Base-by-base conservation (phyloP, 2,797 vertebrate species). In the Anabas testudineus region DNA sequence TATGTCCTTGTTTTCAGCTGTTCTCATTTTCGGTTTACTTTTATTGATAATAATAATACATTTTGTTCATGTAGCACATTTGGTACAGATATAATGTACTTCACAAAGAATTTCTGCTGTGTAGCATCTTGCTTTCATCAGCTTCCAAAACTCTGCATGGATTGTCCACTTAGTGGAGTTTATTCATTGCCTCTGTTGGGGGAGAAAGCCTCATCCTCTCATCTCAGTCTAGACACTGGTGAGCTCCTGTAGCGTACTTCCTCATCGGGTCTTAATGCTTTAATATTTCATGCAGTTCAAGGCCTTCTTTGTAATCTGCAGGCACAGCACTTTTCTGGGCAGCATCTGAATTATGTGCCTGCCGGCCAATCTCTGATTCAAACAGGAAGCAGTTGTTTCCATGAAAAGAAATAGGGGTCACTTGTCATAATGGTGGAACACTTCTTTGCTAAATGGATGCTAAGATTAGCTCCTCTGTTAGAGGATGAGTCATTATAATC, bases 381-480 rank as follows among this genome's bases (percentile, higher is more conserved):
- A 68, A 75, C 81, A 85, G 78, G 82, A 90, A 82, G 85, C 77
- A 79, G 74, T 74, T 51, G 48, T 86, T 74, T 81, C 81, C 76
- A 71, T 80, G 83, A 81, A 84, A 88, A 89, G 82, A 88, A 86
- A 91, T 84, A 70, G 81, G 81, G 88, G 85, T 87, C 84, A 84
- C 86, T 89, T 90, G 86, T 85, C 82, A 88, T 87, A 87, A 89
- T 85, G 81, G 87, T 75, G 78, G 76, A 87, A 86, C 87, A 78
- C 66, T 72, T 84, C 69, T 84, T 69, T 82, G 77, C 88, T 89
- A 88, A 92, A 90, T 87, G 86, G 86, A 85, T 85, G 87, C 88
- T 87, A 89, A 91, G 86, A 88, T 90, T 90, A 90, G 87, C 83
- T 74, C 81, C 55, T 82, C 76, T 76, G 37, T 67, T 74, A 85